Percentiles rank a stretch among this genome's conserved stretches.
These are phyloP conservation scores for Okapia johnstoni DNA, from an alignment of 2,113 vertebrate genomes.

Conservation along the genomic window DNA sequence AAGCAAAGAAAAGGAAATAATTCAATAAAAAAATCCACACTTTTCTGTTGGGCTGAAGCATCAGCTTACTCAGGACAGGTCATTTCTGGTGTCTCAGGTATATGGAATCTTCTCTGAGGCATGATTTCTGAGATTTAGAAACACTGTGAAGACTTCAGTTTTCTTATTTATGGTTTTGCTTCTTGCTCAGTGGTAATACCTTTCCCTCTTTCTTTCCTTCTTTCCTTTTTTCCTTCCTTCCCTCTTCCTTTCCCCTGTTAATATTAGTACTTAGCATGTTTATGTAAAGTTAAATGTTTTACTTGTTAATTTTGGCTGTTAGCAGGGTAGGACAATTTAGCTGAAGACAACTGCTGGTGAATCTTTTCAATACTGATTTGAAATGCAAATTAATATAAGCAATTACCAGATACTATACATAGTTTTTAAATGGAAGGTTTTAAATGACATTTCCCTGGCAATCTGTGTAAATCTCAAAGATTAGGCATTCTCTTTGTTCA, in stretches of 20 bases:
- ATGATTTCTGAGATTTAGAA: not conserved
- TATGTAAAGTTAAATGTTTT: slow-evolving; percentile 35
- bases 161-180: not conserved
- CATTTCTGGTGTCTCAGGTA: not conserved
- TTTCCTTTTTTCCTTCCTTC: not conserved
- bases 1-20: not conserved
- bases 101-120: not conserved
- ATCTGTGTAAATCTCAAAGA: slow-evolving; percentile 11
- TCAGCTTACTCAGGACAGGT: not conserved
- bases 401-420: slow-evolving; percentile 54
- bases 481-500: slow-evolving; percentile 26
- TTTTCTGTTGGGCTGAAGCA: not conserved
- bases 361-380: slow-evolving; percentile 51
- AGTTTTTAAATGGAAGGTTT: slow-evolving; percentile 50
- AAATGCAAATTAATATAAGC: slow-evolving; percentile 56
- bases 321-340: slow-evolving; percentile 42
- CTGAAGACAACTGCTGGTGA: slow-evolving; percentile 21
- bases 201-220: not conserved
- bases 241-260: not conserved
- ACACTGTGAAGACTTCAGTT: not conserved
- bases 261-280: not conserved
- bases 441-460: slow-evolving; percentile 52
- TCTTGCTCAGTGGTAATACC: not conserved
- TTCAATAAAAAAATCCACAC: not conserved
- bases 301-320: slow-evolving; percentile 51